Conservation (phyloP, 1,140 invertebrate genomes). For the Teleogryllus occipitalis region DNA sequence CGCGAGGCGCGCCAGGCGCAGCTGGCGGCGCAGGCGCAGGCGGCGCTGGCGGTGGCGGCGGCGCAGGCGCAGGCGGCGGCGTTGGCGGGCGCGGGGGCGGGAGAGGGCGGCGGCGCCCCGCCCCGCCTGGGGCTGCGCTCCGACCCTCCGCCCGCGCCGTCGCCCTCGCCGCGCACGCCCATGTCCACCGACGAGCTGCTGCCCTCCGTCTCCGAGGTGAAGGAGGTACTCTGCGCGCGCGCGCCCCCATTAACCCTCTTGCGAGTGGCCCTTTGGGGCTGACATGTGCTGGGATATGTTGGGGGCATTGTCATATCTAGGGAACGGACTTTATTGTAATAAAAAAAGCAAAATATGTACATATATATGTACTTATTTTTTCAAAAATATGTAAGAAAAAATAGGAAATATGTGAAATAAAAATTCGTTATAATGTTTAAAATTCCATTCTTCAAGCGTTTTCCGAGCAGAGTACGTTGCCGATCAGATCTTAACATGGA, state of each 20-base stretch:
- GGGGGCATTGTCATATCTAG: too few relatives aligned
- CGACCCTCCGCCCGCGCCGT: conserved; percentile 40
- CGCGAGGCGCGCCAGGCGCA: conserved; percentile 51
- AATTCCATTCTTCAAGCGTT: too few relatives aligned
- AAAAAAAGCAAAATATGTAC: too few relatives aligned
- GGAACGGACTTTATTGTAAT: too few relatives aligned
- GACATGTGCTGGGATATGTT: too few relatives aligned
- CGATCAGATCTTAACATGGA: too few relatives aligned
- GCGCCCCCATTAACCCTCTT: neutral
- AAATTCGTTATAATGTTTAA: too few relatives aligned
- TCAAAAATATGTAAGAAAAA: too few relatives aligned
- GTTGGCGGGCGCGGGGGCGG: conserved; percentile 64
- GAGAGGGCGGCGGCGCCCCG: conserved; percentile 45
- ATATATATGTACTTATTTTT: too few relatives aligned
- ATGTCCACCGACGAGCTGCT: conserved; percentile 69
- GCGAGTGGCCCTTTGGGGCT: too few relatives aligned
- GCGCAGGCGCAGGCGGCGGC: conserved; percentile 38
- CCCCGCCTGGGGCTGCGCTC: conserved; percentile 36
- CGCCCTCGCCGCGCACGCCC: conserved; percentile 62
- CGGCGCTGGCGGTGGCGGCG: conserved; percentile 52
- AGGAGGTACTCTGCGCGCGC: neutral
- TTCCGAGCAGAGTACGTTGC: too few relatives aligned
- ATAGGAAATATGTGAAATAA: too few relatives aligned
- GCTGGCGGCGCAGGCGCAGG: conserved; percentile 37
- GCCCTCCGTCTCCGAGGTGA: conserved; percentile 36